These are phyloP conservation scores for Dipodomys ordii DNA, from an alignment of 2,113 vertebrate genomes.

Conservation along the genomic window DNA sequence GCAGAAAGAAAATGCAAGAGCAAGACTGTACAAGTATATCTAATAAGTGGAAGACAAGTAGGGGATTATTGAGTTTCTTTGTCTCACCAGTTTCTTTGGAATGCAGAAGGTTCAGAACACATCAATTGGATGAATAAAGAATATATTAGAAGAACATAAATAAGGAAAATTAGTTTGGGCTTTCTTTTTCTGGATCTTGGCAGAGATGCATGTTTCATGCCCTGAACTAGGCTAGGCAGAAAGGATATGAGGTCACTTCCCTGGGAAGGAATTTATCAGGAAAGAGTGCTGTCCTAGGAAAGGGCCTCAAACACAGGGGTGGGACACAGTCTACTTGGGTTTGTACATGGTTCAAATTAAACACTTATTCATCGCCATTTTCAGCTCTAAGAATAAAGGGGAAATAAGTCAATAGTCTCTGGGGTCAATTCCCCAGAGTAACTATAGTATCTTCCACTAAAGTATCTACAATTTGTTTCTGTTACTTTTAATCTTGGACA, in stretches of 20 bases:
- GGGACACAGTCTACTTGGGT: background rate
- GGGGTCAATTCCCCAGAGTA: background rate
- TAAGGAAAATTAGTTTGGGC: background rate
- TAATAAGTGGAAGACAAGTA: background rate
- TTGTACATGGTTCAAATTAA: background rate
- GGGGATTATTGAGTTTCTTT: background rate
- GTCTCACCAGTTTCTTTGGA: background rate
- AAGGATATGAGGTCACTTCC: background rate
- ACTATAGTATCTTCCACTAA: background rate
- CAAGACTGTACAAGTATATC: background rate
- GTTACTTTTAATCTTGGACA: background rate
- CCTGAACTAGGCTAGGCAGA: background rate
- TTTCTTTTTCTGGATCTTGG: background rate
- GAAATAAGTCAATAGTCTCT: background rate
- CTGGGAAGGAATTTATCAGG: background rate
- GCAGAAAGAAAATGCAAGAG: background rate
- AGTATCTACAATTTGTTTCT: background rate
- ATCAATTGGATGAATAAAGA: background rate
- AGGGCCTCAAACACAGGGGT: background rate
- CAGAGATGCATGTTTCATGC: background rate
- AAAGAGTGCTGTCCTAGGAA: no score
- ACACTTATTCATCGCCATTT: background rate
- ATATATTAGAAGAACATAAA: background rate
- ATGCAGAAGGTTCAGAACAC: background rate
- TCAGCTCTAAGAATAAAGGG: background rate